A percentile compares a stretch with the other conserved stretches of the same genome.
Evolutionary conservation across 2,888 invertebrate species (phyloP).

Genomic region (Mamestra brassicae): DNA sequence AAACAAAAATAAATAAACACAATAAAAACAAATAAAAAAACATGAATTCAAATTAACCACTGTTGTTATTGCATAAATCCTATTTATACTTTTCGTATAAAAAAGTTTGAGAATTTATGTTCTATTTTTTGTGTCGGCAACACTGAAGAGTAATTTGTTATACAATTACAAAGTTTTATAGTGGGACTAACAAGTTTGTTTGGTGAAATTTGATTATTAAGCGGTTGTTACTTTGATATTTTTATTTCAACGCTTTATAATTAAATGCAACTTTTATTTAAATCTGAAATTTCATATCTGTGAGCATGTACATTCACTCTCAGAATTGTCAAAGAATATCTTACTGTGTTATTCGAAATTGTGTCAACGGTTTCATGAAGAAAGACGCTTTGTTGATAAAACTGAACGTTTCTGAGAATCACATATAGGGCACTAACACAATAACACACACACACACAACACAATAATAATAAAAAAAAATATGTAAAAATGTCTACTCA

Average conservation of each 20-base stretch:
- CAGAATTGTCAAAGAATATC: neutral
- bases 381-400: neutral
- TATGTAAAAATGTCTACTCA: neutral
- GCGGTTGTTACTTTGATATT: neutral
- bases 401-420: neutral
- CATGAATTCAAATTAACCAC: slow-evolving; percentile 14
- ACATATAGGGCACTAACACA: neutral
- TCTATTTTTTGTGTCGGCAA: slow-evolving; percentile 40
- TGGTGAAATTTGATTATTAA: slow-evolving; percentile 20
- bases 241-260: neutral
- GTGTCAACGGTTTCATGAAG: neutral
- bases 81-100: slow-evolving; percentile 54
- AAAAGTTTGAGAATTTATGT: slow-evolving; percentile 58
- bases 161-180: slow-evolving; percentile 52
- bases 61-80: slow-evolving; percentile 48
- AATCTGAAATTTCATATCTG: neutral
- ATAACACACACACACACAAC: no score
- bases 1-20: slow-evolving; percentile 2
- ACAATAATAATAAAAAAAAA: neutral
- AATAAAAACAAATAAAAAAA: slow-evolving; percentile 6
- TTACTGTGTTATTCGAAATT: neutral
- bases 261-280: neutral
- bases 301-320: neutral
- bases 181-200: slow-evolving; percentile 47
- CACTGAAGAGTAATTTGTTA: slow-evolving; percentile 52